phyloP scores from a whole-genome alignment of 1,140 invertebrate species.

The Apocrypta bakeri region DNA sequence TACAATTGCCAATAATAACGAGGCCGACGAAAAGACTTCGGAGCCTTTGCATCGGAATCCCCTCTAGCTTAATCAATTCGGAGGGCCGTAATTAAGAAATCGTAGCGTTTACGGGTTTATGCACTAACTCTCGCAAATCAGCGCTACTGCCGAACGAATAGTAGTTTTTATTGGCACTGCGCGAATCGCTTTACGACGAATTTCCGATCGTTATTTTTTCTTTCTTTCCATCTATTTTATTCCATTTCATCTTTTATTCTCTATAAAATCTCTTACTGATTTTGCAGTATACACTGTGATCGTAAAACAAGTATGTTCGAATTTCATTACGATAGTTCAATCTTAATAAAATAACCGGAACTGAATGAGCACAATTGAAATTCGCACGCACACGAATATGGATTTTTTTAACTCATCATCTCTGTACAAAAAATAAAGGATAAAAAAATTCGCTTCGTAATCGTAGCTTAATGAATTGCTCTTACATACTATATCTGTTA shows the following conservation, averaged over 20 bases:
- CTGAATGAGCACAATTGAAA: not conserved
- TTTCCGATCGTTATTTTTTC: not conserved
- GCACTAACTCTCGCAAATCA: not conserved
- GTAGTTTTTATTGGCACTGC: not conserved
- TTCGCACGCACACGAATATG: not conserved
- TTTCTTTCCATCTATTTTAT: not conserved
- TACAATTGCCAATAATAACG: conserved; percentile 17
- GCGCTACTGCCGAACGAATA: not conserved
- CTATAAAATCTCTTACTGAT: no score
- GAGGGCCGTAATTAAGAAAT: conserved; percentile 35
- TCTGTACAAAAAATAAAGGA: not conserved
- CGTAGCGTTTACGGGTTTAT: conserved; percentile 15
- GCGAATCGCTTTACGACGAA: conserved; percentile 2
- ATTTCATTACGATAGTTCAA: conserved; percentile 16
- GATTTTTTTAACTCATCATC: no score
- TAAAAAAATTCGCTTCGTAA: not conserved
- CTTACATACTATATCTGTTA: no score
- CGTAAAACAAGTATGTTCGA: conserved; percentile 17
- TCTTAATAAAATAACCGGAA: not conserved
- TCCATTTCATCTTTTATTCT: no score
- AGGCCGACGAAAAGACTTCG: not conserved
- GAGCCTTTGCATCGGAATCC: not conserved
- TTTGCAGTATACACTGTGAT: not conserved
- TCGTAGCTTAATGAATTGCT: no score
- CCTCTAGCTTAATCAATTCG: conserved; percentile 13